Percentiles rank a stretch among this genome's conserved stretches.
phyloP scores from a whole-genome alignment of 1,140 invertebrate genomes.

The Caerostris extrusa region DNA sequence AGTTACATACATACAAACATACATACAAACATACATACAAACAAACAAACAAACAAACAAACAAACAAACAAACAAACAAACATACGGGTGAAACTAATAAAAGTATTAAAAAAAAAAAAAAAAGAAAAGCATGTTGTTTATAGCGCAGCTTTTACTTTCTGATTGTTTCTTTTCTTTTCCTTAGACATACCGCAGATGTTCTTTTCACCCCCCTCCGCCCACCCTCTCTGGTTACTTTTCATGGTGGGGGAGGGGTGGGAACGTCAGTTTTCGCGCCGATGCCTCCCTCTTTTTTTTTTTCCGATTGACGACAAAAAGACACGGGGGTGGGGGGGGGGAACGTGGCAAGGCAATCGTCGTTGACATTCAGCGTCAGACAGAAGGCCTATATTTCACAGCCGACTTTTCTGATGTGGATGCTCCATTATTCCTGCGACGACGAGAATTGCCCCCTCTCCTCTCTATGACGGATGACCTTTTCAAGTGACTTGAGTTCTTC shows the following conservation, averaged over 20 bases:
- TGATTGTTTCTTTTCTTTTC: not conserved
- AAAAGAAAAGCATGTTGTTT: no score
- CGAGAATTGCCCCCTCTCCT: no score
- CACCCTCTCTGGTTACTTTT: not conserved
- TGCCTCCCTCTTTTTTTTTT: not conserved
- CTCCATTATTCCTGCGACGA: no score
- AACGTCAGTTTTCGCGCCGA: conserved; percentile 13
- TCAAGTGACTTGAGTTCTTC: no score
- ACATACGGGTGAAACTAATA: no score
- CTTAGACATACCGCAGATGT: not conserved
- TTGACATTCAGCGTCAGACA: not conserved
- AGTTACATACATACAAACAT: no score
- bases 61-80: no score
- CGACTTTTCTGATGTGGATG: no score
- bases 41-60: no score
- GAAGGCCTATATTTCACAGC: not conserved
- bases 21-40: no score
- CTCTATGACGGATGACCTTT: no score
- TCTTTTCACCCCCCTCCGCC: not conserved
- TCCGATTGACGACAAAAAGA: not conserved
- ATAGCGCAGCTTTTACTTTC: not conserved
- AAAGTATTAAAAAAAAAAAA: no score
- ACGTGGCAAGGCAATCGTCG: not conserved
- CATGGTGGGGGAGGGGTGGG: not conserved
- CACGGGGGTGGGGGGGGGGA: not conserved